phyloP scores from a whole-genome alignment of 2,797 vertebrate genomes.

The Clarias pachynema region DNA sequence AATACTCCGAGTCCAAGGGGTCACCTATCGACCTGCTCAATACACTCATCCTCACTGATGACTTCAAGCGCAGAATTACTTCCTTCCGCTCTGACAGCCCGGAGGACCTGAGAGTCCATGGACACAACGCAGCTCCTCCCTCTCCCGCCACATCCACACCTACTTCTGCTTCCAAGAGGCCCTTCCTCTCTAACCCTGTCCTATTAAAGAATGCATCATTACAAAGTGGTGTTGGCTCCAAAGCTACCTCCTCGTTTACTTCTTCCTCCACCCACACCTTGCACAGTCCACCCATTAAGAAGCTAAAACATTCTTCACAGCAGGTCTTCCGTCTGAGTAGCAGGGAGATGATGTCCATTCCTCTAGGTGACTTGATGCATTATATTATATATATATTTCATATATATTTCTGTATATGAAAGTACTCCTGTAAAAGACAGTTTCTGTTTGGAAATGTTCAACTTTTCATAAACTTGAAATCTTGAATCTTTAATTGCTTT shows the following conservation, averaged over 20 bases:
- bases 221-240: conserved; percentile 67
- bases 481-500: neutral
- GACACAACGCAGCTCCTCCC: conserved; percentile 51
- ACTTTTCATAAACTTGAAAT: neutral
- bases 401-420: neutral
- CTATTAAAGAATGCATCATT: conserved; percentile 72
- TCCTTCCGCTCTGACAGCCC: conserved; percentile 71
- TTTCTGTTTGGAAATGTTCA: neutral
- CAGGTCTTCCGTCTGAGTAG: conserved; percentile 86
- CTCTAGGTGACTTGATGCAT: conserved; percentile 77
- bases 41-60: conserved; percentile 87
- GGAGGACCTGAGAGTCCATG: conserved; percentile 64
- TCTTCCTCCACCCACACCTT: conserved; percentile 73
- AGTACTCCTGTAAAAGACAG: neutral
- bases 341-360: conserved; percentile 80
- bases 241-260: conserved; percentile 76
- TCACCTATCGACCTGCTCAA: conserved; percentile 89
- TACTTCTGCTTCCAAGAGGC: conserved; percentile 56
- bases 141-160: conserved; percentile 67
- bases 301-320: conserved; percentile 78
- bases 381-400: neutral
- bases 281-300: conserved; percentile 78
- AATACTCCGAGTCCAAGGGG: conserved; percentile 90
- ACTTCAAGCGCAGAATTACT: conserved; percentile 84
- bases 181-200: conserved; percentile 60